Percentiles rank a stretch among this genome's conserved stretches.
These are phyloP conservation scores for Tauraco erythrolophus DNA, from an alignment of 2,113 vertebrate genomes.

Conservation along the genomic window DNA sequence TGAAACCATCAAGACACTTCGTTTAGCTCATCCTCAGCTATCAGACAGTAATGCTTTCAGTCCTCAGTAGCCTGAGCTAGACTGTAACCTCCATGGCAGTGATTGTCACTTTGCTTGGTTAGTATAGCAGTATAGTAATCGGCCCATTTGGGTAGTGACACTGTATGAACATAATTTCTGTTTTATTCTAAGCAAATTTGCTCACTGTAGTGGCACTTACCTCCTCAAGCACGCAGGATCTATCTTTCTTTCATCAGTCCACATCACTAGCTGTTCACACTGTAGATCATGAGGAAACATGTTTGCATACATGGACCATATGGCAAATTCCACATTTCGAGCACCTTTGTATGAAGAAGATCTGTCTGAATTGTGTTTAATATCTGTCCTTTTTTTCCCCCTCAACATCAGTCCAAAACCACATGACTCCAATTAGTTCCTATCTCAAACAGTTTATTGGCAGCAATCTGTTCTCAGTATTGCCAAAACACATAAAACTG, in stretches of 20 bases:
- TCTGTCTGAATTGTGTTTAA: constrained; percentile 70
- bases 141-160: not conserved
- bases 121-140: not conserved
- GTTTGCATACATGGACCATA: not conserved
- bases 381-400: constrained; percentile 57
- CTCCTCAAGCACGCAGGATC: not conserved
- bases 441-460: constrained; percentile 77
- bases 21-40: not conserved
- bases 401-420: constrained; percentile 71
- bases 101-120: not conserved
- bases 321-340: constrained; percentile 8
- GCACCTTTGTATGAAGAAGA: constrained; percentile 55
- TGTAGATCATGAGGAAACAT: not conserved
- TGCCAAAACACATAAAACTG: constrained; percentile 75
- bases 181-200: not conserved
- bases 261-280: not conserved
- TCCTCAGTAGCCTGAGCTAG: not conserved
- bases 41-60: not conserved
- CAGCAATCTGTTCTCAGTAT: constrained; percentile 70
- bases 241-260: not conserved
- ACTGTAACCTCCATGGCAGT: not conserved
- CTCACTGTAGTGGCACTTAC: not conserved
- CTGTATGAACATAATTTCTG: not conserved
- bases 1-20: not conserved
- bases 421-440: constrained; percentile 80